These are phyloP conservation scores for Trichomycterus rosablanca DNA, from an alignment of 2,113 vertebrate genomes.

Conservation along the genomic window DNA sequence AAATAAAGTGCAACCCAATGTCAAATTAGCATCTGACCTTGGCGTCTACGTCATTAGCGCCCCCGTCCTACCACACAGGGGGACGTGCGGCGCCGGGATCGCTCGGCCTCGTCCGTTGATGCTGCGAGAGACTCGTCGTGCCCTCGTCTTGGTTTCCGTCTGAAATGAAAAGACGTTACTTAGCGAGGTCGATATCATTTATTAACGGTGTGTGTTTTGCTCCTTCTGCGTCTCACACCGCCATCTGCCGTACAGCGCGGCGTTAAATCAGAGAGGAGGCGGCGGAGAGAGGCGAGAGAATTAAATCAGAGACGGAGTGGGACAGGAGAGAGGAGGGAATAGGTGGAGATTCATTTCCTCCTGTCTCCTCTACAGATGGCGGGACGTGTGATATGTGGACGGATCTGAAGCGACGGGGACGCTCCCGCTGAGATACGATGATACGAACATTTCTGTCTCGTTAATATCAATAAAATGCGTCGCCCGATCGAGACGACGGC, in stretches of 20 bases:
- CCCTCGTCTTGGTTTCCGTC: constrained; percentile 28
- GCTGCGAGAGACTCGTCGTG: neutral
- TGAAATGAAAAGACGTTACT: constrained; percentile 46
- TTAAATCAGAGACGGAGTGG: constrained; percentile 25
- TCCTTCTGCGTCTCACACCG: constrained; percentile 49
- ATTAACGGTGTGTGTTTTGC: constrained; percentile 55
- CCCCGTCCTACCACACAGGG: neutral
- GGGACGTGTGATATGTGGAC: constrained; percentile 30
- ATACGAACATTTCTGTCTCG: constrained; percentile 40
- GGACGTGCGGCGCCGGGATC: constrained; percentile 24
- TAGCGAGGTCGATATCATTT: constrained; percentile 52
- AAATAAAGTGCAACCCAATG: constrained; percentile 6
- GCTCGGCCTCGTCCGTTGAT: constrained; percentile 34
- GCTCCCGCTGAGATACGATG: constrained; percentile 19
- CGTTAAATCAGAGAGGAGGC: constrained; percentile 42
- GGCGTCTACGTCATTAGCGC: constrained; percentile 20
- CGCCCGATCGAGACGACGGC: neutral
- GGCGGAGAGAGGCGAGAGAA: constrained; percentile 17
- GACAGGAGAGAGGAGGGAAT: constrained; percentile 20
- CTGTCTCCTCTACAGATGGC: constrained; percentile 44
- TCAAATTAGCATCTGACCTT: constrained; percentile 47
- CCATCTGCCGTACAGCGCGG: constrained; percentile 52
- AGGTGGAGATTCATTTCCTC: constrained; percentile 41
- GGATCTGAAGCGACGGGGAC: constrained; percentile 38
- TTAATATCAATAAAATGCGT: constrained; percentile 19